A percentile compares a stretch with the other conserved stretches of the same genome.
These are phyloP conservation scores for Drosophila prosaltans DNA, from an alignment of 1,140 invertebrate genomes.

Conservation along the genomic window DNA sequence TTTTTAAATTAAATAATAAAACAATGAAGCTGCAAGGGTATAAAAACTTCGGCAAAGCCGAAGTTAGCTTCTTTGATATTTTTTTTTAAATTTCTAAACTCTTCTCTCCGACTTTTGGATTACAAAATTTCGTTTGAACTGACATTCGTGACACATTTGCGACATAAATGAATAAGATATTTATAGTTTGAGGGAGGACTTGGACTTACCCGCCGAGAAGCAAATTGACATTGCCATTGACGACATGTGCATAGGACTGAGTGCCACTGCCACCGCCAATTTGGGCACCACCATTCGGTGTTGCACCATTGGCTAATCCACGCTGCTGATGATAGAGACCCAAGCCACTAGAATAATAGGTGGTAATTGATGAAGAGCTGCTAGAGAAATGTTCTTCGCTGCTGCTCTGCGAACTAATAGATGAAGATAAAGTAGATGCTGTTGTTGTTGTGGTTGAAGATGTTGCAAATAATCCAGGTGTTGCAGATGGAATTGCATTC, in stretches of 20 bases:
- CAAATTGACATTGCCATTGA: constrained; percentile 86
- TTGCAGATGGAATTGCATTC: constrained; percentile 29
- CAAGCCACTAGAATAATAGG: constrained; percentile 77
- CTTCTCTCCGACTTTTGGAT: background rate
- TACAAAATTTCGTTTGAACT: constrained; percentile 5
- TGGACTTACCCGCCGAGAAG: constrained; percentile 85
- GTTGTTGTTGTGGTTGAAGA: constrained; percentile 42
- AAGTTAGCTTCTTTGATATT: no score
- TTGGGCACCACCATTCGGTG: constrained; percentile 48
- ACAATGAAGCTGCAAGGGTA: no score
- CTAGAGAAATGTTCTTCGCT: constrained; percentile 52
- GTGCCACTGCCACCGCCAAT: constrained; percentile 35
- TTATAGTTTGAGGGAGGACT: constrained; percentile 4
- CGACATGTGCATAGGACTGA: constrained; percentile 76
- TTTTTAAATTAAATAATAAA: no score
- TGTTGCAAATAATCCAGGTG: constrained; percentile 34
- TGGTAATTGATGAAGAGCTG: constrained; percentile 51
- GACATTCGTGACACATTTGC: constrained; percentile 4
- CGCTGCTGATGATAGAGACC: constrained; percentile 77
- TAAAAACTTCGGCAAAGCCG: no score
- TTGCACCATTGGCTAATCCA: constrained; percentile 32
- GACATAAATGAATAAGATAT: constrained; percentile 13
- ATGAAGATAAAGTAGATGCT: constrained; percentile 33
- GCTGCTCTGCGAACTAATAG: constrained; percentile 14
- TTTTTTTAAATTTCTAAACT: constrained; percentile 8